These are phyloP conservation scores for Stegodyphus mimosarum DNA, from an alignment of 1,140 invertebrate genomes.

Conservation along the genomic window DNA sequence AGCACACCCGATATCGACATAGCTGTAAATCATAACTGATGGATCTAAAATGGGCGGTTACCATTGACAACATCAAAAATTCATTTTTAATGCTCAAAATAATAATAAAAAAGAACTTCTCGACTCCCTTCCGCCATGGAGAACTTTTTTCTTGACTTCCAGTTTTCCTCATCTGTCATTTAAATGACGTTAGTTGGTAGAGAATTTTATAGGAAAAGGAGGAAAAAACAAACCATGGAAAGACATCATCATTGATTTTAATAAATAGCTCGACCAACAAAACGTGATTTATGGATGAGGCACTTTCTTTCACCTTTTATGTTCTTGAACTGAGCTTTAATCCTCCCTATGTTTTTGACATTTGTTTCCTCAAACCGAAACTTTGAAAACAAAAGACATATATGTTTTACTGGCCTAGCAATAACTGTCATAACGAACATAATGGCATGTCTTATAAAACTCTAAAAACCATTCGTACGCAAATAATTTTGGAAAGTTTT, in stretches of 20 bases:
- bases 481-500: too few species aligned
- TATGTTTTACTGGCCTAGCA: too few species aligned
- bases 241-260: slow-evolving; percentile 58
- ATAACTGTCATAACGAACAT: too few species aligned
- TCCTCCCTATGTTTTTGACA: too few species aligned
- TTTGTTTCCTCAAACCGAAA: too few species aligned
- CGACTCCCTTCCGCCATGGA: not conserved
- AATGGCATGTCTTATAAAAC: too few species aligned
- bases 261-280: slow-evolving; percentile 51
- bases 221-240: slow-evolving; percentile 22
- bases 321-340: too few species aligned
- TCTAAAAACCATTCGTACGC: too few species aligned
- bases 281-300: slow-evolving; percentile 44
- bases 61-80: slow-evolving; percentile 18
- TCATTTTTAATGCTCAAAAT: not conserved
- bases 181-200: slow-evolving; percentile 29
- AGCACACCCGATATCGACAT: slow-evolving; percentile 36
- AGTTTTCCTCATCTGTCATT: slow-evolving; percentile 45
- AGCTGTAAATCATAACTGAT: slow-evolving; percentile 21
- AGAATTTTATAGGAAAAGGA: not conserved
- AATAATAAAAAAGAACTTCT: slow-evolving; percentile 3
- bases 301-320: not conserved
- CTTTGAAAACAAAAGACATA: too few species aligned
- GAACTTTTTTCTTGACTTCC: not conserved
- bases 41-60: slow-evolving; percentile 14